A percentile compares a stretch with the other conserved stretches of the same genome.
Evolutionary conservation across 2,888 invertebrate species (phyloP).

Genomic region (Tinea trinotella): DNA sequence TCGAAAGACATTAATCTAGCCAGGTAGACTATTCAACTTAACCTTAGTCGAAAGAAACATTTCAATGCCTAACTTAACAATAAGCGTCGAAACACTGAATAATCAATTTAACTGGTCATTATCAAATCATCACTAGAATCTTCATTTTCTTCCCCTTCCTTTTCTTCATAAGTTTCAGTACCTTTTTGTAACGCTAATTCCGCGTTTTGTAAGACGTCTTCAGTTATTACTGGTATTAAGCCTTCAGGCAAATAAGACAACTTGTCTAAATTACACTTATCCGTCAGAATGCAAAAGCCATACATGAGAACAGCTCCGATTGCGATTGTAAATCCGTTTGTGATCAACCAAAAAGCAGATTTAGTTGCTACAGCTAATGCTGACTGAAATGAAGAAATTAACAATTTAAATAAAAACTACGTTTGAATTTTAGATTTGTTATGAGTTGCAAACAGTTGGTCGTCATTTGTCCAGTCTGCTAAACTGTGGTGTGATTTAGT

Average conservation of each 20-base stretch:
- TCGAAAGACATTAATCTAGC: too few species aligned
- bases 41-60: too few species aligned
- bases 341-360: slow-evolving; percentile 22
- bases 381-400: slow-evolving; percentile 24
- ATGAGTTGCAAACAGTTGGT: too few species aligned
- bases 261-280: slow-evolving; percentile 21
- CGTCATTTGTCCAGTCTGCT: too few species aligned
- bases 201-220: slow-evolving; percentile 2
- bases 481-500: too few species aligned
- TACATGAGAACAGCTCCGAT: slow-evolving; percentile 23
- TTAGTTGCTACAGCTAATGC: slow-evolving; percentile 23
- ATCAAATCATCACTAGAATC: not conserved
- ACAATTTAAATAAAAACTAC: too few species aligned
- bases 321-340: slow-evolving; percentile 23
- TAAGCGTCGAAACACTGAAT: too few species aligned
- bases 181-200: slow-evolving; percentile 9
- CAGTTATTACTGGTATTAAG: not conserved
- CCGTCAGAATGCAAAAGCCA: slow-evolving; percentile 26
- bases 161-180: slow-evolving; percentile 6
- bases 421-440: too few species aligned
- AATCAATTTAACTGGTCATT: not conserved
- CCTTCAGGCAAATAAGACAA: slow-evolving; percentile 16
- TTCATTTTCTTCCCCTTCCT: not conserved
- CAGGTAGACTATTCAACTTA: too few species aligned
- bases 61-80: too few species aligned